A percentile compares a stretch with the other conserved stretches of the same genome.
Conservation (phyloP, 2,797 vertebrate species). For the Lutjanus argentimaculatus region DNA sequence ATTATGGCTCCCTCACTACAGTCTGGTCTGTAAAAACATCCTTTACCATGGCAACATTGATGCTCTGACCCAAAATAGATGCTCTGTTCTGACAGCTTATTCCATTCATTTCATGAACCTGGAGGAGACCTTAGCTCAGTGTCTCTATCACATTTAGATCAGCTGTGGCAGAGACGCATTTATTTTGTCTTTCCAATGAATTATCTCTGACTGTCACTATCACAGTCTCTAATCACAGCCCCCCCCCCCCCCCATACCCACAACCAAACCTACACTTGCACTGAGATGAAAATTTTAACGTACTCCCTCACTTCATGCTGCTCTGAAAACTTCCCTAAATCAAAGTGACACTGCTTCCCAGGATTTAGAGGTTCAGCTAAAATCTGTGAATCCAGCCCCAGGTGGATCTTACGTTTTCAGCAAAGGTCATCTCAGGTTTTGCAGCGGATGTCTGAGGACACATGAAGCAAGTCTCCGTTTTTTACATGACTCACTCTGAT, state of each 20-base stretch:
- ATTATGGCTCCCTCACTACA: not conserved
- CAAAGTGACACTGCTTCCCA: not conserved
- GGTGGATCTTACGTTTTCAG: not conserved
- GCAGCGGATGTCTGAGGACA: not conserved
- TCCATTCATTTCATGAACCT: too few relatives aligned
- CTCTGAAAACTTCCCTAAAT: not conserved
- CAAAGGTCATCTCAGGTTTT: not conserved
- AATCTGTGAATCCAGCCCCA: not conserved
- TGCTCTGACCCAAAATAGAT: not conserved
- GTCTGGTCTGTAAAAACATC: not conserved
- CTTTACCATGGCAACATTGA: rapidly evolving
- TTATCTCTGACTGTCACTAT: too few relatives aligned
- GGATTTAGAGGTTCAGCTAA: not conserved
- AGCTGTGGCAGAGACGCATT: too few relatives aligned
- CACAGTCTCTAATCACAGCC: too few relatives aligned
- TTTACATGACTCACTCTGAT: too few relatives aligned
- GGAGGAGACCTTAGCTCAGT: too few relatives aligned
- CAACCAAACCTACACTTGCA: not conserved
- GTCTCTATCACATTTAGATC: too few relatives aligned
- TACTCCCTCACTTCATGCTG: not conserved
- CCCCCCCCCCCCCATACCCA: too few relatives aligned
- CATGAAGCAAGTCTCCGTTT: too few relatives aligned
- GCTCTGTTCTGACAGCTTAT: too few relatives aligned
- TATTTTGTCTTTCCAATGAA: too few relatives aligned
- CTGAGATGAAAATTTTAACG: not conserved